Evolutionary conservation across 1,140 invertebrate genomes (phyloP), one percentile per base, ranked within the genome.

Genomic region (Sinonovacula constricta): DNA sequence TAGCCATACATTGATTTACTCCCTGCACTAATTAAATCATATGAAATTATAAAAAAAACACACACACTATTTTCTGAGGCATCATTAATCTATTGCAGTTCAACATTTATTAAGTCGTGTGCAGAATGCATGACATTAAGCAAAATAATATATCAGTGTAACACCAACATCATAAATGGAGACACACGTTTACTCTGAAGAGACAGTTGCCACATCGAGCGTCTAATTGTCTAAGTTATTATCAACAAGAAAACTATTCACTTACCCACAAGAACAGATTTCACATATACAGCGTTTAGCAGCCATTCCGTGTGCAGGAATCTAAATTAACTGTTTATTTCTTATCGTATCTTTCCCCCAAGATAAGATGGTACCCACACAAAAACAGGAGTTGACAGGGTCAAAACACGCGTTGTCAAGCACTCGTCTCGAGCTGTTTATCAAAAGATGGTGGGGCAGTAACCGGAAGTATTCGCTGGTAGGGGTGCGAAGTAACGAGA

Each of bases 191-290:
- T 12, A n/a, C 15, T 7, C 5, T n/a, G 10, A 28, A 3, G 7
- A 30, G 33, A 59, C 12, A 34, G 22, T 4, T 12, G 28, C 5
- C 2, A 14, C 39, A 62, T 34, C 33, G 31, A 62, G 1, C 22
- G 31, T n/a, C 39, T 3, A 31, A 62, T 34, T 10, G n/a, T n/a
- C n/a, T n/a, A n/a, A n/a, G n/a, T n/a, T n/a, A n/a, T n/a, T n/a
- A n/a, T n/a, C n/a, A n/a, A 30, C 14, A 33, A 34, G 3, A 39
- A 65, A 66, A 66, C 22, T 54, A 72, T 77, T 12, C 28, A 85
- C 88, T 88, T 85, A 90, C 88, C 89, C 89, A 63, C 89, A 90
- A n/a, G 81, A 88, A 77, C 89, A 90, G 60, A 90, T 89, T 68
- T 90, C 85, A 77, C 89, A 90, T 54, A 90, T 88, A 83, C 89